Conservation (phyloP, 2,113 vertebrate species). For the Lanius ludovicianus region DNA sequence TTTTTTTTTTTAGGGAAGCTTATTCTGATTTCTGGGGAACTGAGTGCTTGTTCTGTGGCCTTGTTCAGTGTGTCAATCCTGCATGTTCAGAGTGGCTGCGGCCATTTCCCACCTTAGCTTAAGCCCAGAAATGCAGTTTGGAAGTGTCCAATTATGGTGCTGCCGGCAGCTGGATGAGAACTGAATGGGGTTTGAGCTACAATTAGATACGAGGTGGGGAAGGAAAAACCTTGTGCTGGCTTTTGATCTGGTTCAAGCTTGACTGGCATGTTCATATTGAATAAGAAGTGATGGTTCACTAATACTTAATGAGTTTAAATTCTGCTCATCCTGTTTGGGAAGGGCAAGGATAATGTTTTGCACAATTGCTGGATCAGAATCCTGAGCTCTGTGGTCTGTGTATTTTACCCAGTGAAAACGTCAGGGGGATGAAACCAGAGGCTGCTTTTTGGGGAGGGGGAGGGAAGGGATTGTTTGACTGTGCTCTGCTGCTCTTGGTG, state of each 20-base stretch:
- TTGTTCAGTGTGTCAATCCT: neutral
- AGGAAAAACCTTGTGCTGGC: neutral
- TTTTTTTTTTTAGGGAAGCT: neutral
- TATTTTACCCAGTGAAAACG: neutral
- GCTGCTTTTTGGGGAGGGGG: neutral
- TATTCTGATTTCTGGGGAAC: neutral
- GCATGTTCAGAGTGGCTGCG: neutral
- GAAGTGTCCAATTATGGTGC: neutral
- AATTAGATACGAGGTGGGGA: neutral
- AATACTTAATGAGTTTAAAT: neutral
- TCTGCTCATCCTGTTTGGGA: conserved; percentile 6
- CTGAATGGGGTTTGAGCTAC: neutral
- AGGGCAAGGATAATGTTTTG: neutral
- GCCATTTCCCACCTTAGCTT: neutral
- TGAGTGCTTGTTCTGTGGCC: conserved; percentile 23
- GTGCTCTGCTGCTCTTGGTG: neutral
- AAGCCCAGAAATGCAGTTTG: neutral
- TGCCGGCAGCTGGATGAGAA: neutral
- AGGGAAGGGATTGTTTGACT: neutral
- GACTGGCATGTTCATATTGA: neutral
- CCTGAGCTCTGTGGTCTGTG: neutral
- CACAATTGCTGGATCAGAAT: neutral
- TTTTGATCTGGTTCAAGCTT: conserved; percentile 6
- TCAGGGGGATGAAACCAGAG: neutral
- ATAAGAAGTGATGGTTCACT: neutral